Evolutionary conservation across 2,113 vertebrate species (phyloP).

Genomic region (human (Homo sapiens)): DNA sequence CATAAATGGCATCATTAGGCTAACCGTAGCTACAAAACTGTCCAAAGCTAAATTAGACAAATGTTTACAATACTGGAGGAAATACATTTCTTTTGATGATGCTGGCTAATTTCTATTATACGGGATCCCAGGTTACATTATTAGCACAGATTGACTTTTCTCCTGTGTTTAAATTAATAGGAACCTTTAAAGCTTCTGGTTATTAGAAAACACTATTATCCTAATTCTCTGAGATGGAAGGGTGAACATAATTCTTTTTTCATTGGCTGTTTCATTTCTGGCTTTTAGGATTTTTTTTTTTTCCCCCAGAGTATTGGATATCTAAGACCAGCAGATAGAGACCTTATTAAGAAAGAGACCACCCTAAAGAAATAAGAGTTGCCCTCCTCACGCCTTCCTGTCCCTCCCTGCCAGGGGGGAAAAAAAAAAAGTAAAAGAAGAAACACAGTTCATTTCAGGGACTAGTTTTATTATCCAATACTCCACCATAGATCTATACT

Average conservation of each 20-base stretch:
- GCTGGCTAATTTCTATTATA: background rate
- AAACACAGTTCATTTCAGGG: background rate
- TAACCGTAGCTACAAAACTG: background rate
- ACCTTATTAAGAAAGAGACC: background rate
- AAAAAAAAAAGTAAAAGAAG: too few species aligned
- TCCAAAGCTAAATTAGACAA: constrained; percentile 17
- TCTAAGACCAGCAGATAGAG: background rate
- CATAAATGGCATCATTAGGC: background rate
- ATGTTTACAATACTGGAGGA: background rate
- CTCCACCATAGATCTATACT: background rate
- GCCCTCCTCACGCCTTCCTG: too few species aligned
- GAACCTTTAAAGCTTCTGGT: constrained; percentile 1
- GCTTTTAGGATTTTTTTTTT: background rate
- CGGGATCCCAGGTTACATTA: background rate
- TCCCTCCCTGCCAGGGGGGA: too few species aligned
- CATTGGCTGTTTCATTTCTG: background rate
- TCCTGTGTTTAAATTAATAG: background rate
- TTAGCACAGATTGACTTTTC: constrained; percentile 5
- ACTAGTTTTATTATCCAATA: background rate
- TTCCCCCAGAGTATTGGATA: background rate
- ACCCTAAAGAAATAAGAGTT: background rate
- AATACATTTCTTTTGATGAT: constrained; percentile 25
- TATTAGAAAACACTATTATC: constrained; percentile 22
- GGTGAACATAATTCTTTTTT: background rate
- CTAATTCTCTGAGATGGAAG: constrained; percentile 25